A percentile compares a stretch with the other conserved stretches of the same genome.
Conservation (phyloP, 2,888 invertebrate species). For the Mamestra brassicae region DNA sequence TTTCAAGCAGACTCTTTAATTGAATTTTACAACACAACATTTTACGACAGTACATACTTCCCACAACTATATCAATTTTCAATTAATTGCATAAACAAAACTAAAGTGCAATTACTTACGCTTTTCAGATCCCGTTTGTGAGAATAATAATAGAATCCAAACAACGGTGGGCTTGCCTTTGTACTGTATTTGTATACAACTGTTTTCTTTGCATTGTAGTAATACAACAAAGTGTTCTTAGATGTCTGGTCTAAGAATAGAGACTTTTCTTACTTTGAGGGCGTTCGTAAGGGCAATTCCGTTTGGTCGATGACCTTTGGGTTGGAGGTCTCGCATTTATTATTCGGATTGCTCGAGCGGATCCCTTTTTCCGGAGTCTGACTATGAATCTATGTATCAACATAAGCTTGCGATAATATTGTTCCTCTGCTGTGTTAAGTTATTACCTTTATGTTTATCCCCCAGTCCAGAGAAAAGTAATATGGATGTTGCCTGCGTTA, state of each 20-base stretch:
- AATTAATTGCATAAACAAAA: slow-evolving; percentile 22
- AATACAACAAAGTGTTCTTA: slow-evolving; percentile 49
- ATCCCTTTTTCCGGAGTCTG: slow-evolving; percentile 5
- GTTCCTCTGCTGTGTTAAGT: not conserved
- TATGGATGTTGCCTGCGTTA: no score
- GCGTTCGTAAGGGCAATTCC: slow-evolving; percentile 22
- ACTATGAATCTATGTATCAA: slow-evolving; percentile 1
- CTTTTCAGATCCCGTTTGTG: slow-evolving; percentile 25
- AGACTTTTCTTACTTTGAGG: slow-evolving; percentile 17
- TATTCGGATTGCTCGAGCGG: slow-evolving; percentile 16
- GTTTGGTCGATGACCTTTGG: slow-evolving; percentile 26
- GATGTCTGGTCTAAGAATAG: slow-evolving; percentile 31
- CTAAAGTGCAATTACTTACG: slow-evolving; percentile 44
- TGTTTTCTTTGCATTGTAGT: slow-evolving; percentile 53
- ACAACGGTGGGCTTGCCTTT: slow-evolving; percentile 37
- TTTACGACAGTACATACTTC: no score
- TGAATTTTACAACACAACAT: no score
- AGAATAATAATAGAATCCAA: slow-evolving; percentile 39
- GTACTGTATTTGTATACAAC: slow-evolving; percentile 27
- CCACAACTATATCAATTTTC: not conserved
- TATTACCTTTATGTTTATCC: no score
- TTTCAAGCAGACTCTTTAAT: no score
- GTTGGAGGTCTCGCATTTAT: slow-evolving; percentile 17
- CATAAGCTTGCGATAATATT: not conserved
- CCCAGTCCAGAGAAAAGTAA: no score